Percentiles rank a stretch among this genome's conserved stretches.
These are phyloP conservation scores for Loris lydekkerianus DNA, from an alignment of 2,797 vertebrate genomes.

Conservation along the genomic window DNA sequence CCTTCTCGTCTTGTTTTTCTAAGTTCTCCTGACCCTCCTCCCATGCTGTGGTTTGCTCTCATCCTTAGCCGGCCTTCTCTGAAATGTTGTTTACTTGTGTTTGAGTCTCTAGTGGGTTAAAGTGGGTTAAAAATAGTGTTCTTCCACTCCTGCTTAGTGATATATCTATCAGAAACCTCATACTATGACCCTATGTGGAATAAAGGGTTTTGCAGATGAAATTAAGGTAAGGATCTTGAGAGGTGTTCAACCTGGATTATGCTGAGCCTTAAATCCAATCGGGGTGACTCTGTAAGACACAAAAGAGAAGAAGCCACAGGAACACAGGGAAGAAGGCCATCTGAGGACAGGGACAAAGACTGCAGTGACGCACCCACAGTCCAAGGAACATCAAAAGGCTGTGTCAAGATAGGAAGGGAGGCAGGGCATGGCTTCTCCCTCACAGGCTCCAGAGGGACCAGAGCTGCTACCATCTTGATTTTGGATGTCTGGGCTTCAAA, in stretches of 20 bases:
- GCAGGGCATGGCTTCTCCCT: not conserved
- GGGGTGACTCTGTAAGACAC: not conserved
- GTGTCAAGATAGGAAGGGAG: not conserved
- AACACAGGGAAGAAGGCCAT: not conserved
- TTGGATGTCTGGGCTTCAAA: not conserved
- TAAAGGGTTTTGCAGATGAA: not conserved
- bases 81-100: not conserved
- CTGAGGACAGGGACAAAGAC: not conserved
- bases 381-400: not conserved
- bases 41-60: not conserved
- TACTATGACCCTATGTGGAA: not conserved
- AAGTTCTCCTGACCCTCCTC: not conserved
- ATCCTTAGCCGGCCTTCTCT: not conserved
- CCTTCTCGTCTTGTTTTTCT: not conserved
- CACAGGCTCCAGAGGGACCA: not conserved
- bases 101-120: not conserved
- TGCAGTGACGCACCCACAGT: too few relatives aligned
- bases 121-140: too few relatives aligned
- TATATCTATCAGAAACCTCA: not conserved
- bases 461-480: not conserved
- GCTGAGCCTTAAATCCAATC: not conserved
- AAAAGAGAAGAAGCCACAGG: not conserved
- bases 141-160: rapidly evolving
- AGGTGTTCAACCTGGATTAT: not conserved
- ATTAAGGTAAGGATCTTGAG: not conserved